Percentiles rank a stretch among this genome's conserved stretches.
Evolutionary conservation across 2,113 vertebrate genomes (phyloP).

Genomic region (Egretta garzetta): DNA sequence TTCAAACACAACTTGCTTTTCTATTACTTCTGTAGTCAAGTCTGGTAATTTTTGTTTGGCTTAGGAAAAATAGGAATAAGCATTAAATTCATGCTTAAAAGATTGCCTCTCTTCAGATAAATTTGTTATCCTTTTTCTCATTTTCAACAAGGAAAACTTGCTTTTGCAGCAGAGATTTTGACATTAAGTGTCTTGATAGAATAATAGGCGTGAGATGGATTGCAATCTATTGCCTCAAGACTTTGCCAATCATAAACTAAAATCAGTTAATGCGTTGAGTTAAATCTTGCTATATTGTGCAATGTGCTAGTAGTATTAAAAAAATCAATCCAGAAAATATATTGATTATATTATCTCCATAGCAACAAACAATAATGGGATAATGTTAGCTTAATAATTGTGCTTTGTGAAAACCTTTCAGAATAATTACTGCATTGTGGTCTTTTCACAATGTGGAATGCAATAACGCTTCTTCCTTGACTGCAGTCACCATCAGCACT

Average conservation of each 20-base stretch:
- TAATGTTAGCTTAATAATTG: conserved; percentile 64
- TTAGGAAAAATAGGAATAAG: neutral
- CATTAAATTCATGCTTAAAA: conserved; percentile 16
- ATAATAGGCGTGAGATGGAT: conserved; percentile 56
- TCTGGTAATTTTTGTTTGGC: neutral
- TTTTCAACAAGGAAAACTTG: conserved; percentile 43
- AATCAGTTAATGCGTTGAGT: conserved; percentile 56
- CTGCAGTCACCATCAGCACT: conserved; percentile 58
- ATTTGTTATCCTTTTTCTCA: conserved; percentile 32
- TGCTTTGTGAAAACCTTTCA: conserved; percentile 63
- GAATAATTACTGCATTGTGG: conserved; percentile 63
- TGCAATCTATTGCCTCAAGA: conserved; percentile 62
- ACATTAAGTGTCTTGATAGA: conserved; percentile 52
- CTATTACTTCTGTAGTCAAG: neutral
- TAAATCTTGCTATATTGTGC: conserved; percentile 50
- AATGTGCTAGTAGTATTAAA: conserved; percentile 52
- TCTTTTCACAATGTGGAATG: conserved; percentile 47
- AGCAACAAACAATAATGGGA: conserved; percentile 68
- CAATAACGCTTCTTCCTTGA: conserved; percentile 54
- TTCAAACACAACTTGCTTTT: neutral
- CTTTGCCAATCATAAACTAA: conserved; percentile 64
- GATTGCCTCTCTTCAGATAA: neutral
- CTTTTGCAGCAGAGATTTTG: conserved; percentile 54
- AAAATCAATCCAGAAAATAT: conserved; percentile 66
- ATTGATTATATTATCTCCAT: conserved; percentile 70